A percentile compares a stretch with the other conserved stretches of the same genome.
Evolutionary conservation across 2,888 invertebrate genomes (phyloP).

Genomic region (Ochropleura plecta): DNA sequence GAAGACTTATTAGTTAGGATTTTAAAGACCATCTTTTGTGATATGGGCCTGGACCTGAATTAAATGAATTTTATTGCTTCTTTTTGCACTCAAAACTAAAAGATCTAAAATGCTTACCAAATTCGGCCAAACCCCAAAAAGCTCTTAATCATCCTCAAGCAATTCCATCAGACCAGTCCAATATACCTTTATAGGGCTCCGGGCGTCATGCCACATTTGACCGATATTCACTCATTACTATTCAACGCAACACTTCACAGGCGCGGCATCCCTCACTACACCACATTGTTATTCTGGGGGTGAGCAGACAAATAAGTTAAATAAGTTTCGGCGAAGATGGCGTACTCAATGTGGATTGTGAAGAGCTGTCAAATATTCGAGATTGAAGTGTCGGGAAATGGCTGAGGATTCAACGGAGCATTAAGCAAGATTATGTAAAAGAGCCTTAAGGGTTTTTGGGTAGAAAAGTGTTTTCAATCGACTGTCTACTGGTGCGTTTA

Average conservation of each 20-base stretch:
- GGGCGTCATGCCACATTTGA: constrained; percentile 34
- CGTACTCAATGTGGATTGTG: constrained; percentile 57
- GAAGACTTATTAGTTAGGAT: no score
- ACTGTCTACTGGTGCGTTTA: background rate
- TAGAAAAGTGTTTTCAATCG: constrained; percentile 1
- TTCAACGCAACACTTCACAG: constrained; percentile 48
- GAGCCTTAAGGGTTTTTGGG: background rate
- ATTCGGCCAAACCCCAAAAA: background rate
- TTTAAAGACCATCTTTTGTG: no score
- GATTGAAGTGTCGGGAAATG: constrained; percentile 21
- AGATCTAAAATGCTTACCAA: background rate
- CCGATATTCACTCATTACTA: constrained; percentile 58
- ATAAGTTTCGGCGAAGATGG: constrained; percentile 61
- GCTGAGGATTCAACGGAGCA: background rate
- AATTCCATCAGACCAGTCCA: constrained; percentile 25
- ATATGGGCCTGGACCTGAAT: no score
- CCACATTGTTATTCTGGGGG: constrained; percentile 53
- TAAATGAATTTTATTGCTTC: no score
- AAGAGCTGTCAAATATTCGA: constrained; percentile 59
- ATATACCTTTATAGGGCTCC: constrained; percentile 42
- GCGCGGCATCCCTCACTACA: constrained; percentile 44
- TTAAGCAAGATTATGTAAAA: background rate
- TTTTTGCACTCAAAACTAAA: background rate
- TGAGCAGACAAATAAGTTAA: constrained; percentile 65
- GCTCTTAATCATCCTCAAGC: background rate